Percentiles rank a stretch among this genome's conserved stretches.
Evolutionary conservation across 2,888 invertebrate genomes (phyloP).

Genomic region (Mylabris sibirica): DNA sequence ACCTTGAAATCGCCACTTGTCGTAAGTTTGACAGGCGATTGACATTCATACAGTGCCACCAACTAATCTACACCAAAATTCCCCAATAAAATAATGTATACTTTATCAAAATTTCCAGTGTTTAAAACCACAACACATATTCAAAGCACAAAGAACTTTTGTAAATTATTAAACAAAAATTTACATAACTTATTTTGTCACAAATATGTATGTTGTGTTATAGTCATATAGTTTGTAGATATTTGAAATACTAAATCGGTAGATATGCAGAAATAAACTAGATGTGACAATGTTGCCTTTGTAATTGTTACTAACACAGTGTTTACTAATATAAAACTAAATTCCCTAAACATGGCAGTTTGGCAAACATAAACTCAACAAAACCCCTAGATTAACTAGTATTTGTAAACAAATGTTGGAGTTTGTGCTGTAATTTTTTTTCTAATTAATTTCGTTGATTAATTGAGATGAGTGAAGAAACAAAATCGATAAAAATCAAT

Average conservation of each 20-base stretch:
- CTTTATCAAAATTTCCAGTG: too few relatives aligned
- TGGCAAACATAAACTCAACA: not conserved
- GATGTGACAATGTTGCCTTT: not conserved
- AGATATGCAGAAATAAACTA: too few relatives aligned
- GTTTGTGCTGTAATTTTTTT: not conserved
- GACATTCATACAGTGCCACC: not conserved
- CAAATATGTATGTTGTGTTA: too few relatives aligned
- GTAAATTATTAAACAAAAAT: too few relatives aligned
- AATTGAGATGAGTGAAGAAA: not conserved
- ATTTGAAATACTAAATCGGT: too few relatives aligned
- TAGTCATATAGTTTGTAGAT: too few relatives aligned
- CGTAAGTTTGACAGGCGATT: not conserved
- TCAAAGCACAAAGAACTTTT: too few relatives aligned
- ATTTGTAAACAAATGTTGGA: constrained; percentile 10
- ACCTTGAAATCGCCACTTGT: not conserved
- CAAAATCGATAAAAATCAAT: constrained; percentile 1
- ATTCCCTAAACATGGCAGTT: not conserved
- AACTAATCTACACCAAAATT: not conserved
- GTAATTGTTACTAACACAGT: not conserved
- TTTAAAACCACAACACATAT: too few relatives aligned
- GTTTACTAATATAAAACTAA: too few relatives aligned
- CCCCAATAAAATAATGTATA: not conserved
- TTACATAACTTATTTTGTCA: too few relatives aligned
- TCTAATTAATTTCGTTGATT: not conserved
- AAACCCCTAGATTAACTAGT: not conserved